A percentile compares a stretch with the other conserved stretches of the same genome.
Evolutionary conservation across 2,797 vertebrate genomes (phyloP).

Genomic region (Capromys pilorides): DNA sequence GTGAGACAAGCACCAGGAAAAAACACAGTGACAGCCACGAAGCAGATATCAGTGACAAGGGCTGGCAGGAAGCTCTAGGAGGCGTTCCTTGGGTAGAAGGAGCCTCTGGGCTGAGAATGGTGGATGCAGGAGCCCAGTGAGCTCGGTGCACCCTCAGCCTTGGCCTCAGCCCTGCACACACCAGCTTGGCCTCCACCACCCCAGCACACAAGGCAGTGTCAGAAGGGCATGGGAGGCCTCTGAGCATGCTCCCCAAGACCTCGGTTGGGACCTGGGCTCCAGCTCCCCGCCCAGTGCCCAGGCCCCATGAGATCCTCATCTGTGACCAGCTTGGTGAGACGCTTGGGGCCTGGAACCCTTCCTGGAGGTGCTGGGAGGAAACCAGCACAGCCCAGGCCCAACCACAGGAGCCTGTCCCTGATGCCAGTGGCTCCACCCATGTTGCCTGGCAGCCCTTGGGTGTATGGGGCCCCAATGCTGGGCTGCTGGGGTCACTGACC

Average conservation of each 20-base stretch:
- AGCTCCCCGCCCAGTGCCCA: accelerated
- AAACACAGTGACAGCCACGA: accelerated
- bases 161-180: accelerated
- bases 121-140: too few relatives aligned
- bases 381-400: not conserved
- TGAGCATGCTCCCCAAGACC: not conserved
- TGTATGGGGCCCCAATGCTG: not conserved
- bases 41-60: not conserved
- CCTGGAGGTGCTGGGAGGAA: not conserved
- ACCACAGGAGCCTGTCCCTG: not conserved
- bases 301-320: not conserved
- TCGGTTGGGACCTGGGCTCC: not conserved
- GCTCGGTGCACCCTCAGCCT: too few relatives aligned
- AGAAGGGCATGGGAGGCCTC: not conserved
- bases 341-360: not conserved
- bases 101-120: too few relatives aligned
- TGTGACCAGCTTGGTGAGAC: accelerated
- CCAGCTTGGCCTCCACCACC: not conserved
- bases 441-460: not conserved
- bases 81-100: not conserved
- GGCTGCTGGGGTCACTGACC: not conserved
- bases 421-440: not conserved
- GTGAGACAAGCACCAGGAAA: not conserved
- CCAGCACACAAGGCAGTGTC: not conserved
- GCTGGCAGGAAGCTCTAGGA: not conserved